Percentiles rank a stretch among this genome's conserved stretches.
Evolutionary conservation across 2,113 vertebrate species (phyloP).

Genomic region (Onychostoma macrolepis): DNA sequence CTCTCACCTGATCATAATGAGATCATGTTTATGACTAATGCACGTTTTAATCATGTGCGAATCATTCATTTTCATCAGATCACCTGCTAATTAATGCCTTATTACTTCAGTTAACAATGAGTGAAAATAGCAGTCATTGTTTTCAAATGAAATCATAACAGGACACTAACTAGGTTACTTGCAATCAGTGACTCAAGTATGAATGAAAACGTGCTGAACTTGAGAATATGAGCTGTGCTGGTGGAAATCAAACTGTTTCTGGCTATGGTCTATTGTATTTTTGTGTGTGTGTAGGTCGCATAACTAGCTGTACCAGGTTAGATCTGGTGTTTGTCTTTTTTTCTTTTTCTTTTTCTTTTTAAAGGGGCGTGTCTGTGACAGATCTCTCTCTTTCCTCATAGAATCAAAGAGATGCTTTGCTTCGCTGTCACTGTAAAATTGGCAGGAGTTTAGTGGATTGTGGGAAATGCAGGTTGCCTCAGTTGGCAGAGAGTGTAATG

Average conservation of each 20-base stretch:
- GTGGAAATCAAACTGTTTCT: neutral
- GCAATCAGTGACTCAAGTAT: neutral
- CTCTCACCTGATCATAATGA: neutral
- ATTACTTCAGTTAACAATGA: neutral
- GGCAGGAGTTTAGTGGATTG: constrained; percentile 7
- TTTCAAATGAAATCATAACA: neutral
- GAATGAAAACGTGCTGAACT: neutral
- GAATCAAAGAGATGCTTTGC: constrained; percentile 7
- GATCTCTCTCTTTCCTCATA: neutral
- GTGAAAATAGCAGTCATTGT: neutral
- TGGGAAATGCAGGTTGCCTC: constrained; percentile 7
- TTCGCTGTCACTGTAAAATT: constrained; percentile 9
- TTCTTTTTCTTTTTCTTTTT: neutral
- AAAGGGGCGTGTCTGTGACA: neutral
- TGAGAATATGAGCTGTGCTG: neutral
- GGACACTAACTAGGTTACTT: neutral
- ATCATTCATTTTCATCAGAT: neutral
- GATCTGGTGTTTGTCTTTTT: neutral
- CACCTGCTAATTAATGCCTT: neutral
- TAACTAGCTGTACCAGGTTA: neutral
- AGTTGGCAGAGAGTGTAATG: constrained; percentile 5
- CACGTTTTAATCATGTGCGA: neutral
- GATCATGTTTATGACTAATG: neutral
- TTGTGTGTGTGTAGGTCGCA: neutral
- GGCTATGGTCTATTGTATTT: neutral